Evolutionary conservation across 2,113 vertebrate genomes (phyloP).

Genomic region (Gavialis gangeticus): DNA sequence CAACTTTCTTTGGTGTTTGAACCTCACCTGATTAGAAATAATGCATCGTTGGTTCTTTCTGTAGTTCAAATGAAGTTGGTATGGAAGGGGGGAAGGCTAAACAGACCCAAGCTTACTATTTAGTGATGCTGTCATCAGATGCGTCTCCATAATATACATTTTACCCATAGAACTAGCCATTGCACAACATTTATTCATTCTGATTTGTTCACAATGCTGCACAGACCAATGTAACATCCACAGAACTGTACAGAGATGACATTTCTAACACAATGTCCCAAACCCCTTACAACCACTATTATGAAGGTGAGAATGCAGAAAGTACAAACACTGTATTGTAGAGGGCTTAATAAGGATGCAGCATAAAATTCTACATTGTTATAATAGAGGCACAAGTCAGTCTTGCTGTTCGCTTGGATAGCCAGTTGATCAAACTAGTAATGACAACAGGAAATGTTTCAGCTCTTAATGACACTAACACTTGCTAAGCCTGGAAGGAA

Average conservation of each 20-base stretch:
- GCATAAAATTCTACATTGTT: neutral
- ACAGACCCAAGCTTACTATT: neutral
- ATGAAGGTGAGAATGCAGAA: neutral
- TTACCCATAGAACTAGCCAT: neutral
- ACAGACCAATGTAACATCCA: neutral
- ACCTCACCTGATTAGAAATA: neutral
- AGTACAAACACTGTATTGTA: neutral
- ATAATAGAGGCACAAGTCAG: neutral
- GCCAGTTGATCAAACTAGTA: neutral
- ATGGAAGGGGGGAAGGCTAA: neutral
- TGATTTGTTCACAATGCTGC: neutral
- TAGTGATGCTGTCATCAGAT: neutral
- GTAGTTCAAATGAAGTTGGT: neutral
- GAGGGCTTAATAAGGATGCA: neutral
- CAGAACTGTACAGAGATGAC: neutral
- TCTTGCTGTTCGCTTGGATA: neutral
- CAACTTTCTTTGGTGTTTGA: neutral
- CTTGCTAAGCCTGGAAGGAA: neutral
- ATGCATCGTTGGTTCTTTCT: neutral
- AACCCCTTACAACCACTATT: neutral
- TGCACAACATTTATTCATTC: neutral
- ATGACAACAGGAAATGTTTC: neutral
- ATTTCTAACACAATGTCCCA: neutral
- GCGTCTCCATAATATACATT: neutral
- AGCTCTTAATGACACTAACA: neutral